phyloP scores from a whole-genome alignment of 1,140 invertebrate species.

The Drosophila repleta region DNA sequence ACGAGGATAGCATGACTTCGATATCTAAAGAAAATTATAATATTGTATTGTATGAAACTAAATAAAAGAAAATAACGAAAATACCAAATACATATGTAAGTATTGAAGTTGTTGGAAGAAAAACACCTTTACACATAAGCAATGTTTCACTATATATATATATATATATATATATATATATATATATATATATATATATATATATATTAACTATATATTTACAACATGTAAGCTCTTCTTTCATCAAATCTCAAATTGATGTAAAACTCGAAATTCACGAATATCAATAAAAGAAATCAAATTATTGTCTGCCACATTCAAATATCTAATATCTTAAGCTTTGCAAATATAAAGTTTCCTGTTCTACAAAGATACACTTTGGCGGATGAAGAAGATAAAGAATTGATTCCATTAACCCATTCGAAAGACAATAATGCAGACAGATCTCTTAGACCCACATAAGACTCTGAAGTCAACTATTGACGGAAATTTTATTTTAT shows the following conservation, averaged over 20 bases:
- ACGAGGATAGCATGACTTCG: constrained; percentile 20
- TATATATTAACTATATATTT: constrained; percentile 25
- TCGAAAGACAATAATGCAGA: no score
- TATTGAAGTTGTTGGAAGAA: constrained; percentile 23
- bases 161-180: constrained; percentile 22
- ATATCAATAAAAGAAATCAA: constrained; percentile 42
- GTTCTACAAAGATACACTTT: no score
- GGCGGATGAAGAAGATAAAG: no score
- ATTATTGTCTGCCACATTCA: constrained; percentile 27
- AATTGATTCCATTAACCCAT: no score
- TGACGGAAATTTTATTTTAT: constrained; percentile 36
- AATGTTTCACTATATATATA: constrained; percentile 33
- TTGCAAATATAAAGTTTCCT: neutral
- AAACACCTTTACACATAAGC: constrained; percentile 23
- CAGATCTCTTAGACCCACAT: neutral
- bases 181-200: constrained; percentile 17
- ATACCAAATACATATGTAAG: constrained; percentile 50
- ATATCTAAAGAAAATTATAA: constrained; percentile 25
- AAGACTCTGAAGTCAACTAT: neutral
- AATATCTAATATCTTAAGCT: constrained; percentile 1
- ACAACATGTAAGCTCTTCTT: constrained; percentile 27
- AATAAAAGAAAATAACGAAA: constrained; percentile 10
- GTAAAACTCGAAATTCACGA: constrained; percentile 40
- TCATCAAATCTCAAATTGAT: constrained; percentile 42
- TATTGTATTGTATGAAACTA: constrained; percentile 41